Conservation (phyloP, 2,888 invertebrate genomes). For the Nemoura dubitans region DNA sequence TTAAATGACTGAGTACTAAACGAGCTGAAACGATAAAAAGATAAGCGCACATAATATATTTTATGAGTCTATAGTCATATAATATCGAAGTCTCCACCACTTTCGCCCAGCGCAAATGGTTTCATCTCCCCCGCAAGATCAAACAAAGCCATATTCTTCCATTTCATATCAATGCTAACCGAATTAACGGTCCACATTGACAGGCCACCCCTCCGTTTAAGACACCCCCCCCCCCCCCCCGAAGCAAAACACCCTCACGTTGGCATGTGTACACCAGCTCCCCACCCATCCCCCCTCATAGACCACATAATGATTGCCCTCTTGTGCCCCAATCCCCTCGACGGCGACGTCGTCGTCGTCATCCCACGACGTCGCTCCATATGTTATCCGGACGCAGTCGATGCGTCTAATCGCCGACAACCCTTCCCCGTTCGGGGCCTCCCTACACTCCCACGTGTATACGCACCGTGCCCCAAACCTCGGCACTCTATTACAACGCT, state of each 20-base stretch:
- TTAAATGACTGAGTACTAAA: background rate
- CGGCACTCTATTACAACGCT: slow-evolving; percentile 1
- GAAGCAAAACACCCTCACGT: too few relatives aligned
- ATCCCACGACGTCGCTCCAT: slow-evolving; percentile 40
- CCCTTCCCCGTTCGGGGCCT: slow-evolving; percentile 29
- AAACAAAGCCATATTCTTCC: background rate
- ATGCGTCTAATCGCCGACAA: background rate
- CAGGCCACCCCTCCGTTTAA: background rate
- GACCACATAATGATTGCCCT: slow-evolving; percentile 46
- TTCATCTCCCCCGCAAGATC: background rate
- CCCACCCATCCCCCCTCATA: background rate
- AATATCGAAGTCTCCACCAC: background rate
- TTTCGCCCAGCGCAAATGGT: background rate
- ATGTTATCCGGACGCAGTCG: slow-evolving; percentile 41
- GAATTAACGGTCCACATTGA: background rate
- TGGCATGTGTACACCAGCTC: background rate
- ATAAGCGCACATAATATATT: too few relatives aligned
- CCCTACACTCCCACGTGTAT: background rate
- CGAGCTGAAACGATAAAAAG: background rate
- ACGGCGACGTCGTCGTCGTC: too few relatives aligned
- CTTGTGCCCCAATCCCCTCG: slow-evolving; percentile 42
- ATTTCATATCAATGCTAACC: background rate
- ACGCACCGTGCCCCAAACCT: background rate
- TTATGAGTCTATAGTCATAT: too few relatives aligned
- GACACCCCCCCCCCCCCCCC: background rate